Conservation (phyloP, 1,140 invertebrate species). For the Piezodorus guildinii region DNA sequence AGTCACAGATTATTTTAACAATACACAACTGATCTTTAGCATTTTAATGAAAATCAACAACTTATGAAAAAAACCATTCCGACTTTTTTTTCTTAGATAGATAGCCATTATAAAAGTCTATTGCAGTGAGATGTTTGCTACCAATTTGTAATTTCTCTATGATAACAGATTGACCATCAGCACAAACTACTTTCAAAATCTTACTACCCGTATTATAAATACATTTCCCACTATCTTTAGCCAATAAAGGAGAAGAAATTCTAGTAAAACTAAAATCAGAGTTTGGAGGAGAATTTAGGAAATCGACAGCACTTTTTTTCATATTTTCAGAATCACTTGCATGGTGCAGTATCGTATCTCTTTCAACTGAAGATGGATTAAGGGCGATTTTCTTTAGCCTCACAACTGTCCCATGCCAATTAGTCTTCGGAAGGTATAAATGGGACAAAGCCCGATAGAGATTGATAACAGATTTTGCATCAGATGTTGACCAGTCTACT, state of each 20-base stretch:
- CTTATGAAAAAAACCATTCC: constrained; percentile 19
- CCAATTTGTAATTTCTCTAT: constrained; percentile 22
- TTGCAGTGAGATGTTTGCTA: constrained; percentile 26
- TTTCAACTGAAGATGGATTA: not conserved
- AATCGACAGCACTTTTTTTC: constrained; percentile 20
- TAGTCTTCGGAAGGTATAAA: constrained; percentile 47
- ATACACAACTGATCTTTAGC: no score
- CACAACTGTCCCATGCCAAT: constrained; percentile 26
- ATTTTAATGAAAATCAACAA: no score
- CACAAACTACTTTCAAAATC: constrained; percentile 26
- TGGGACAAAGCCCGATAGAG: constrained; percentile 51
- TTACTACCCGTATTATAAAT: constrained; percentile 24
- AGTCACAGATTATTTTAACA: no score
- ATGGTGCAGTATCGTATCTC: not conserved
- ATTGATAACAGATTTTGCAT: constrained; percentile 48
- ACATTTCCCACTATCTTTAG: constrained; percentile 16
- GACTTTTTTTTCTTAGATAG: constrained; percentile 25
- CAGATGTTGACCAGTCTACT: constrained; percentile 50
- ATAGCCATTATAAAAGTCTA: constrained; percentile 31
- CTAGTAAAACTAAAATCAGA: not conserved
- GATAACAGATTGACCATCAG: constrained; percentile 26
- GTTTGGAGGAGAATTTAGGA: constrained; percentile 16
- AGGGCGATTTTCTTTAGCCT: constrained; percentile 22
- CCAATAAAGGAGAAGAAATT: not conserved
- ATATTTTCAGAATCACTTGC: constrained; percentile 4